Evolutionary conservation across 2,888 invertebrate genomes (phyloP), one percentile per base, ranked within the genome.

Genomic region (Marronus borbonicus): DNA sequence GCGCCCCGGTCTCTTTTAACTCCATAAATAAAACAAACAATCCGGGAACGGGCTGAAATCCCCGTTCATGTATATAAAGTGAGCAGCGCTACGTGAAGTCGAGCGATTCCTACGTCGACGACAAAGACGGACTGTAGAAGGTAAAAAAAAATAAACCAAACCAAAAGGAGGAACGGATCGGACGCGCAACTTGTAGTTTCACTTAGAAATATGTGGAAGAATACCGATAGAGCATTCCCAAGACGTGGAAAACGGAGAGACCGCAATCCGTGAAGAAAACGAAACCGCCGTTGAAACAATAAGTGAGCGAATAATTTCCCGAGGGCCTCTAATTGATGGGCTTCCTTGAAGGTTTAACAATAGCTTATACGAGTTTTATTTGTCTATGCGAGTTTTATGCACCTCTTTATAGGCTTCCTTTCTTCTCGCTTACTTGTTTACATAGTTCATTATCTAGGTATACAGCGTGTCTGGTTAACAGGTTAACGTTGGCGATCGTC

Each of bases 31-130:
- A 74, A 60, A 74, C 55, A 70, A 70, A 70, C 74, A 74, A 62
- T 74, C 60, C n/a, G 60, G 44, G 60, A 60, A 62, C 60, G 20
- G 20, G 72, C 28, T 55, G 39, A 75, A 75, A 75, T 75, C 75
- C 75, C 75, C 75, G 64, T 44, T 75, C 75, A 75, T 75, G 75
- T 75, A 75, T 75, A 75, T 75, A 62, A 75, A 75, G 75, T 75
- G 64, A 75, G 20, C 24, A 31, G 64, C n/a, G 24, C 70, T 24
- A 31, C 31, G 28, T 8, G 28, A 50, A 70, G 8, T 12, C 28
- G 60, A 58, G 28, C n/a, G 62, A 36, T 20, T 52, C 52, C 20
- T 17, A 8, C 3, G 55, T 20, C 8, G 28, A n/a, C 28, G 14
- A 31, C 7, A 62, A 28, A 14, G 24, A 14, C 10, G 31, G 8